Evolutionary conservation across 2,888 invertebrate species (phyloP).

Genomic region (Yponomeuta evonymella): DNA sequence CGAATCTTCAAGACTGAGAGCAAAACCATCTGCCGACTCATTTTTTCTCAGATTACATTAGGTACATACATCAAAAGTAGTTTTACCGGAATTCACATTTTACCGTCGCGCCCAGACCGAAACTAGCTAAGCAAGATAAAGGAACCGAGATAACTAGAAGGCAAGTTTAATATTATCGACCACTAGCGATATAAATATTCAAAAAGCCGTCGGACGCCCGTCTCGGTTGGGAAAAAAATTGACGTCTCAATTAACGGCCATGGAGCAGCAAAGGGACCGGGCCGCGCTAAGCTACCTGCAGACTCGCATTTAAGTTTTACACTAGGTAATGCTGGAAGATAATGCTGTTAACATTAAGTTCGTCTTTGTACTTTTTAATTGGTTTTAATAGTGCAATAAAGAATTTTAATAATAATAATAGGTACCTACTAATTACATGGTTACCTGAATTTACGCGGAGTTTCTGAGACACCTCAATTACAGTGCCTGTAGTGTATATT

Average conservation of each 20-base stretch:
- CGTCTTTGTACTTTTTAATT: too few relatives aligned
- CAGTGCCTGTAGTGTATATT: too few relatives aligned
- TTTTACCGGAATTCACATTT: slow-evolving; percentile 32
- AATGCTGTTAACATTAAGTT: too few relatives aligned
- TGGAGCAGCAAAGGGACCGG: slow-evolving; percentile 13
- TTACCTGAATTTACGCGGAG: too few relatives aligned
- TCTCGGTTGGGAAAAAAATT: slow-evolving; percentile 55
- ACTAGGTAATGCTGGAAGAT: too few relatives aligned
- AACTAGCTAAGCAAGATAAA: slow-evolving; percentile 49
- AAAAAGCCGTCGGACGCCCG: slow-evolving; percentile 27
- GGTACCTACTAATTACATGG: neutral
- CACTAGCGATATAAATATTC: slow-evolving; percentile 70
- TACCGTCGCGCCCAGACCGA: slow-evolving; percentile 33
- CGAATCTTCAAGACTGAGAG: too few relatives aligned
- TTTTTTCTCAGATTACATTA: neutral
- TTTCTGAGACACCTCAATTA: too few relatives aligned
- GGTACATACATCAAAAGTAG: too few relatives aligned
- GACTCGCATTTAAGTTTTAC: slow-evolving; percentile 4
- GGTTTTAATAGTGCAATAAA: too few relatives aligned
- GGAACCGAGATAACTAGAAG: slow-evolving; percentile 59
- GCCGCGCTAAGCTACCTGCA: neutral
- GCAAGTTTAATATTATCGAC: slow-evolving; percentile 62
- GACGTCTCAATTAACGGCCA: slow-evolving; percentile 71
- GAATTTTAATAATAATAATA: too few relatives aligned
- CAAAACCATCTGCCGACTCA: neutral